Evolutionary conservation across 2,113 vertebrate genomes (phyloP).

Genomic region (Oreochromis aureus): DNA sequence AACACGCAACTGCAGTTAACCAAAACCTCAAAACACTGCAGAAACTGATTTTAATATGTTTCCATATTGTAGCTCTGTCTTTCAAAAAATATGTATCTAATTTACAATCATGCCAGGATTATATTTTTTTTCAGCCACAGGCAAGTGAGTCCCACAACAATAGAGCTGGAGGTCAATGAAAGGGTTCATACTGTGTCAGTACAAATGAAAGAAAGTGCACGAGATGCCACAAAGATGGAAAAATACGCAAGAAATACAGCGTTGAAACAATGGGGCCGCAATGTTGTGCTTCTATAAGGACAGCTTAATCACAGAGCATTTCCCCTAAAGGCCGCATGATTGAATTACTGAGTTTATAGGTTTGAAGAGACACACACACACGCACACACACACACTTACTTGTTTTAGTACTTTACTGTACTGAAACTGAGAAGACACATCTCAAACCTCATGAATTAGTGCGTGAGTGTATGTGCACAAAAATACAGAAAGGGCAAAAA

Average conservation of each 20-base stretch:
- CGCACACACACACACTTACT: neutral
- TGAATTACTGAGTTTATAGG: conserved; percentile 20
- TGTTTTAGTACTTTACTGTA: neutral
- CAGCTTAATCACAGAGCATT: neutral
- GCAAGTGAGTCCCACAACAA: conserved; percentile 9
- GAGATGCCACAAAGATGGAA: neutral
- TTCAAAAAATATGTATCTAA: neutral
- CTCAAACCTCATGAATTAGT: neutral
- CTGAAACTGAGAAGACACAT: neutral
- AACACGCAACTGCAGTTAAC: conserved; percentile 9
- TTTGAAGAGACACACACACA: neutral
- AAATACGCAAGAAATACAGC: neutral
- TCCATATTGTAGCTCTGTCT: neutral
- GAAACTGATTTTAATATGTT: neutral
- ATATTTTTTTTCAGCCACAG: neutral
- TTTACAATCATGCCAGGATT: neutral
- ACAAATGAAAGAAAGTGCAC: neutral
- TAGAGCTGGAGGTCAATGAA: neutral
- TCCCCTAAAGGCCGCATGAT: neutral
- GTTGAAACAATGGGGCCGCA: neutral
- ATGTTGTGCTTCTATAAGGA: neutral
- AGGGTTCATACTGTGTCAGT: neutral
- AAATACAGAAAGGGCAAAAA: neutral
- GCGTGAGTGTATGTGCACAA: neutral
- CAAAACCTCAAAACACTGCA: neutral